Evolutionary conservation across 2,888 invertebrate genomes (phyloP).

Genomic region (Phengaris alcon): DNA sequence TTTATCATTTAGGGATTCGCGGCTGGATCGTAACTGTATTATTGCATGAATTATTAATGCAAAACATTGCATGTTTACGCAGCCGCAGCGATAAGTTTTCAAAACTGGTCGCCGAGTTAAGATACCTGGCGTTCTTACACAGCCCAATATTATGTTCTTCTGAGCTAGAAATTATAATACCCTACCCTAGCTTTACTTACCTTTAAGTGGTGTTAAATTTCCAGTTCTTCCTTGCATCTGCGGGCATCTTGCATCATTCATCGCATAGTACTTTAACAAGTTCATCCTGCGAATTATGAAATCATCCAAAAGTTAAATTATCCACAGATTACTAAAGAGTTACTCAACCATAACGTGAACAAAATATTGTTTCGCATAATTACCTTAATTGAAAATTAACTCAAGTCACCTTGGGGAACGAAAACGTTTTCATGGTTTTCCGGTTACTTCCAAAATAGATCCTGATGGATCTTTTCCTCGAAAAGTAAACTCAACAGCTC

Average conservation of each 20-base stretch:
- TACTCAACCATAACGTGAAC: background rate
- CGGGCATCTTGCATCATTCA: too few relatives aligned
- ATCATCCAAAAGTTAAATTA: background rate
- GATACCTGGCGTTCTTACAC: too few relatives aligned
- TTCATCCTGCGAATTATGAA: background rate
- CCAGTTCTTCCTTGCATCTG: background rate
- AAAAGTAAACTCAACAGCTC: background rate
- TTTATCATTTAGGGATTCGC: too few relatives aligned
- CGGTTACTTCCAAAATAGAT: background rate
- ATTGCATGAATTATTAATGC: too few relatives aligned
- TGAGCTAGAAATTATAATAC: too few relatives aligned
- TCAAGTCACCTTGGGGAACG: background rate
- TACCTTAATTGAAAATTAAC: background rate
- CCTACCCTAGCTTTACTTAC: background rate
- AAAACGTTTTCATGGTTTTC: background rate
- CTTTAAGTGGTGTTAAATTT: background rate
- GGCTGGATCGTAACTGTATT: too few relatives aligned
- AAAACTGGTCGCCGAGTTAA: too few relatives aligned
- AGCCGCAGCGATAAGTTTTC: too few relatives aligned
- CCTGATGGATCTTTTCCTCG: background rate
- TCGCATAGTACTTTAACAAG: too few relatives aligned
- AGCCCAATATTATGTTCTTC: too few relatives aligned
- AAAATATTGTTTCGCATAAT: background rate
- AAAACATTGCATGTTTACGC: too few relatives aligned
- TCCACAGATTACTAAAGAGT: background rate